phyloP scores from a whole-genome alignment of 2,113 vertebrate species.

The Limnothrissa miodon region DNA sequence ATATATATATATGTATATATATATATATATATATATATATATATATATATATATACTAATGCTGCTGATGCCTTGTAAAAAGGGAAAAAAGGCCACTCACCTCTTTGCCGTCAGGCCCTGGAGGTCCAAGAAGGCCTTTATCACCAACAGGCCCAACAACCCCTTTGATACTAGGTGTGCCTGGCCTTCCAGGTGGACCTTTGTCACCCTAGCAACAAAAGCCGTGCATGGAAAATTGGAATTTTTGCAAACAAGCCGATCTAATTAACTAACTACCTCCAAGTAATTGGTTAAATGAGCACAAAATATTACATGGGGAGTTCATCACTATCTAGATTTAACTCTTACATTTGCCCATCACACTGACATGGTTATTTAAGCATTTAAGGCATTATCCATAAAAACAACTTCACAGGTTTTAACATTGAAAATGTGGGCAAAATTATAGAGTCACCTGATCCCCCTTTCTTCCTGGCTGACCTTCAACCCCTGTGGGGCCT shows the following conservation, averaged over 20 bases:
- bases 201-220: slow-evolving; percentile 68
- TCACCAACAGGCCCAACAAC: slow-evolving; percentile 69
- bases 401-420: not conserved
- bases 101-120: slow-evolving; percentile 73
- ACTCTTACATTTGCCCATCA: not conserved
- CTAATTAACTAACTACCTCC: too few relatives aligned
- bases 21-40: too few relatives aligned
- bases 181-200: slow-evolving; percentile 67
- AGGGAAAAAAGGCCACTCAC: slow-evolving; percentile 52
- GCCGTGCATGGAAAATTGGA: slow-evolving; percentile 8
- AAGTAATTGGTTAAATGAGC: too few relatives aligned
- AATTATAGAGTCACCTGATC: slow-evolving; percentile 70
- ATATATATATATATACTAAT: too few relatives aligned
- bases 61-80: not conserved
- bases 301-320: too few relatives aligned
- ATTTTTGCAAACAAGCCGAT: too few relatives aligned
- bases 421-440: not conserved
- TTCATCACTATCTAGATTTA: too few relatives aligned
- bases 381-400: not conserved
- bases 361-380: not conserved
- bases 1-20: too few relatives aligned
- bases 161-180: slow-evolving; percentile 66
- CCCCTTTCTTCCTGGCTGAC: slow-evolving; percentile 74
- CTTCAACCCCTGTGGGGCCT: slow-evolving; percentile 68
- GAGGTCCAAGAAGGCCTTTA: slow-evolving; percentile 63